phyloP scores from a whole-genome alignment of 1,140 invertebrate genomes.

The Chironomus striatipennis region DNA sequence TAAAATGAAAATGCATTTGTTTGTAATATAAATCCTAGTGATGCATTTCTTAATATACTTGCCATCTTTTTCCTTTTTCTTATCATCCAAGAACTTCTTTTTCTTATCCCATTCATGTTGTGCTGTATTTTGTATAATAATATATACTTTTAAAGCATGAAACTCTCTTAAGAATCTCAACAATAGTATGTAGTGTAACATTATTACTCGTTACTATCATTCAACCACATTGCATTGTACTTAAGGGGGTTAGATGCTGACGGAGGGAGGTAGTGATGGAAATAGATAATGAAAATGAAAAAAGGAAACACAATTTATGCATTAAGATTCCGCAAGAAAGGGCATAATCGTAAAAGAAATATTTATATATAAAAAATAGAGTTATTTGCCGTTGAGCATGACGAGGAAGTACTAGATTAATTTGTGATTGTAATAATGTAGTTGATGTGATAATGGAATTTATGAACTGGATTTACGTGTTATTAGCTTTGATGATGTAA shows the following conservation, averaged over 20 bases:
- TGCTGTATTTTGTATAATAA: no score
- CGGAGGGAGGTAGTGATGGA: neutral
- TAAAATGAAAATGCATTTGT: no score
- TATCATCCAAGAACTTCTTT: neutral
- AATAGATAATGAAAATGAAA: constrained; percentile 11
- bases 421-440: no score
- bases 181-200: neutral
- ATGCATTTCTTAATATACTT: neutral
- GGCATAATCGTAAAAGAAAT: constrained; percentile 14
- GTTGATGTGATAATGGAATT: no score
- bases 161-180: neutral
- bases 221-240: neutral
- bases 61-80: neutral
- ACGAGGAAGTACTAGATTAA: neutral
- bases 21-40: neutral
- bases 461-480: no score
- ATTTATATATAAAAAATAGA: neutral
- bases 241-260: neutral
- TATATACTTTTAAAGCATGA: neutral
- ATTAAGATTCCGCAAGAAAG: constrained; percentile 4
- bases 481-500: no score
- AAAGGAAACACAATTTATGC: constrained; percentile 18
- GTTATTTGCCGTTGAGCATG: neutral
- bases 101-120: no score
- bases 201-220: neutral